Evolutionary conservation across 2,888 invertebrate genomes (phyloP).

Genomic region (Hofmannophila pseudospretella): DNA sequence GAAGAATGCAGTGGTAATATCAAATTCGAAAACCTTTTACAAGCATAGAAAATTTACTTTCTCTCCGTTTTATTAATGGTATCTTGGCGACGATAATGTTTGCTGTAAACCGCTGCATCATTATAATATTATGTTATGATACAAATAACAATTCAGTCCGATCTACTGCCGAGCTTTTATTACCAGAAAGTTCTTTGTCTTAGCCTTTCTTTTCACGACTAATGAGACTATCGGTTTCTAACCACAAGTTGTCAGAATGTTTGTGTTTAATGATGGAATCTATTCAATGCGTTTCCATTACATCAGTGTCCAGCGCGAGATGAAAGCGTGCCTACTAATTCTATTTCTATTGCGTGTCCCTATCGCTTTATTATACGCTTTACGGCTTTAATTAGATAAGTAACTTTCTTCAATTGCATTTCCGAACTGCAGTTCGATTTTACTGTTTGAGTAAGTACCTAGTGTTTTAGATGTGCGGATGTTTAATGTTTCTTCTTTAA

Average conservation of each 20-base stretch:
- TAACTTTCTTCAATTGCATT: constrained; percentile 43
- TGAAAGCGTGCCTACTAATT: constrained; percentile 36
- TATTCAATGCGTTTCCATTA: constrained; percentile 5
- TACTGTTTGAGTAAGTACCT: too few relatives aligned
- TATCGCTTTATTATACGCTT: constrained; percentile 36
- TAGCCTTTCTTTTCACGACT: constrained; percentile 32
- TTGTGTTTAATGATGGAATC: constrained; percentile 25
- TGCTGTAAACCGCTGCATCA: constrained; percentile 23
- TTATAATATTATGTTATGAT: constrained; percentile 27
- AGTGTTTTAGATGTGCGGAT: too few relatives aligned
- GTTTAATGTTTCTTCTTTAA: too few relatives aligned
- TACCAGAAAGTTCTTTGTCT: constrained; percentile 19
- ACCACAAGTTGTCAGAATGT: constrained; percentile 35
- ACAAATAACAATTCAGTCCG: constrained; percentile 19
- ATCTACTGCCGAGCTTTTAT: constrained; percentile 6
- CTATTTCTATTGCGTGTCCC: constrained; percentile 35
- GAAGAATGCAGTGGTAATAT: too few relatives aligned
- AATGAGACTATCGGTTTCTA: constrained; percentile 37
- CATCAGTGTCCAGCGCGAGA: constrained; percentile 17
- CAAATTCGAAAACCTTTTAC: too few relatives aligned
- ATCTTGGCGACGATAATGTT: constrained; percentile 12
- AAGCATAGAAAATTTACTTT: too few relatives aligned
- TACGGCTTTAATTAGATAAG: constrained; percentile 42
- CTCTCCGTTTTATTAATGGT: too few relatives aligned
- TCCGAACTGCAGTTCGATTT: constrained; percentile 28